Evolutionary conservation across 2,113 vertebrate species (phyloP).

Genomic region (Salvator merianae): DNA sequence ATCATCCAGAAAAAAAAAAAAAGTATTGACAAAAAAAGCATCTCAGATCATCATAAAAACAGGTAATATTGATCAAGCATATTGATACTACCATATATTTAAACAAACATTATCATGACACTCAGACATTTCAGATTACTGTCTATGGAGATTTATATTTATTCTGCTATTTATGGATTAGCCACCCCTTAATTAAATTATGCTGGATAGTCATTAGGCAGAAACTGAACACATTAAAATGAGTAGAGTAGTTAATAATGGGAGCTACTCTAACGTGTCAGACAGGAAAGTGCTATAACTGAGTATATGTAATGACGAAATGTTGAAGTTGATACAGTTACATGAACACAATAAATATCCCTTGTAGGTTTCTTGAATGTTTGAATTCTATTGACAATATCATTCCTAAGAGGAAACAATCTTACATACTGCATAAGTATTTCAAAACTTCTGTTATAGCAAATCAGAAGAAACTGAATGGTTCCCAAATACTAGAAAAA

Average conservation of each 20-base stretch:
- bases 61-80: no score
- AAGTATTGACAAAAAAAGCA: background rate
- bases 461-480: background rate
- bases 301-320: background rate
- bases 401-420: background rate
- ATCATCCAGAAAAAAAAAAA: no score
- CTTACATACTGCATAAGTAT: background rate
- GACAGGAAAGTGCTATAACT: background rate
- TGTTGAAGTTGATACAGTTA: background rate
- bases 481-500: no score
- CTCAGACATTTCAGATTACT: background rate
- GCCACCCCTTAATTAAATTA: slow-evolving; percentile 15
- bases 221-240: background rate
- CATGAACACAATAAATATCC: background rate
- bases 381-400: background rate
- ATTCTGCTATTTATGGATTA: slow-evolving; percentile 13
- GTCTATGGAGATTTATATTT: background rate
- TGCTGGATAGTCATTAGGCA: slow-evolving; percentile 12
- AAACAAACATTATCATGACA: background rate
- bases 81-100: background rate
- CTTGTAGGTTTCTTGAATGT: background rate
- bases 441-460: background rate
- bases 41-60: no score
- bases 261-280: background rate
- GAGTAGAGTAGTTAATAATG: background rate